Evolutionary conservation across 2,797 vertebrate genomes (phyloP).

Genomic region (Potorous gilbertii): DNA sequence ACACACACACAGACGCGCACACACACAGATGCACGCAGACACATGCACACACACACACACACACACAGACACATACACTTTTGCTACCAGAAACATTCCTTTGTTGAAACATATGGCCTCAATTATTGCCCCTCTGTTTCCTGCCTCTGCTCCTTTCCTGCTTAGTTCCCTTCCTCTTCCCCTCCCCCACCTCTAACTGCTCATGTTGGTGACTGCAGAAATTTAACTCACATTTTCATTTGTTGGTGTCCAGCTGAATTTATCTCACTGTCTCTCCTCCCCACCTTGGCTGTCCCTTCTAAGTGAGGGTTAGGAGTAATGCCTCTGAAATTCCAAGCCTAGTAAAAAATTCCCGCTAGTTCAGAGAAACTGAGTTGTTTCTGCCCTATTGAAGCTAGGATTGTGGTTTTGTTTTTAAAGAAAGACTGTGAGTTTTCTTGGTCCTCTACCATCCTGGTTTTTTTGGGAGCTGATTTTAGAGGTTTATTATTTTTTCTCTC

Average conservation of each 20-base stretch:
- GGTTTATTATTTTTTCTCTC: conserved; percentile 20
- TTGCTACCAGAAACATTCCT: conserved; percentile 75
- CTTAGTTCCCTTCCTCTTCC: conserved; percentile 76
- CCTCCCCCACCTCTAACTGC: conserved; percentile 19
- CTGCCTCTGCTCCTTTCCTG: conserved; percentile 81
- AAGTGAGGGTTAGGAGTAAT: background rate
- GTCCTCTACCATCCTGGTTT: background rate
- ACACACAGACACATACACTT: conserved; percentile 55
- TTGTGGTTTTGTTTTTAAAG: background rate
- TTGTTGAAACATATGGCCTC: conserved; percentile 82
- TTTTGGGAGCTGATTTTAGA: background rate
- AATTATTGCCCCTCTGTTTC: conserved; percentile 81
- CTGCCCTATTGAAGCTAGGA: background rate
- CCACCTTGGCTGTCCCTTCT: background rate
- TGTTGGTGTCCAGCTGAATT: background rate
- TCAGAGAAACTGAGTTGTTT: background rate
- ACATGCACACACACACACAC: no score
- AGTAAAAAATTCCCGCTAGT: background rate
- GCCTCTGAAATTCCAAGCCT: background rate
- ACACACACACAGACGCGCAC: no score
- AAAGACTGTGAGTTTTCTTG: background rate
- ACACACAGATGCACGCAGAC: no score
- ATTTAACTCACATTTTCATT: background rate
- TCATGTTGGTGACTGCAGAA: conserved; percentile 56
- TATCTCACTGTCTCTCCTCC: background rate